Evolutionary conservation across 2,888 invertebrate species (phyloP).

Genomic region (Drosophila histrio): DNA sequence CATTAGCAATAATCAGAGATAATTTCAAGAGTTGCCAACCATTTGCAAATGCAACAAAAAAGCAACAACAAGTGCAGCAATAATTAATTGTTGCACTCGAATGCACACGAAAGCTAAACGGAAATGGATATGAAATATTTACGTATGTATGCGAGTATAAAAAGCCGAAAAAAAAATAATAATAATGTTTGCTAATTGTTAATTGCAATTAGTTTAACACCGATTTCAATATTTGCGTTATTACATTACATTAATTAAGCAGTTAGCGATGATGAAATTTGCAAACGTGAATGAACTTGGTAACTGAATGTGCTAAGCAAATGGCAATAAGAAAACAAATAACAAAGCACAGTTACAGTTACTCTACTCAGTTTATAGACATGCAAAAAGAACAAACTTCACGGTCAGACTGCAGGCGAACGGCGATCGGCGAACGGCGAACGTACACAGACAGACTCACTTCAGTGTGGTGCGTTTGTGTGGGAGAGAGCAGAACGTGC

Average conservation of each 20-base stretch:
- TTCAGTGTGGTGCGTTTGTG: constrained; percentile 30
- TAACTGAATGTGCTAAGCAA: constrained; percentile 35
- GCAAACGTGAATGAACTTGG: constrained; percentile 75
- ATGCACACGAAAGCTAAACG: constrained; percentile 60
- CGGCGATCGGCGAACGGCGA: background rate
- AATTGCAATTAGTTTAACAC: constrained; percentile 62
- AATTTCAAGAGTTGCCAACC: constrained; percentile 44
- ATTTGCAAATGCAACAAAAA: constrained; percentile 61
- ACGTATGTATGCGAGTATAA: constrained; percentile 23
- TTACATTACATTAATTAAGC: constrained; percentile 67
- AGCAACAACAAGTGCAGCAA: constrained; percentile 21
- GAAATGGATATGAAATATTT: constrained; percentile 55
- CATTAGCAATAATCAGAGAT: constrained; percentile 59
- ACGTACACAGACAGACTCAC: constrained; percentile 7
- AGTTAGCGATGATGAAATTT: constrained; percentile 45
- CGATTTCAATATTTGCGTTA: constrained; percentile 69
- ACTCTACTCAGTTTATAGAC: constrained; percentile 34
- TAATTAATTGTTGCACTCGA: constrained; percentile 75
- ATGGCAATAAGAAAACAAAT: constrained; percentile 26
- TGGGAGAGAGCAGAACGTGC: constrained; percentile 33
- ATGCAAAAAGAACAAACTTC: constrained; percentile 64
- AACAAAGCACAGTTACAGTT: constrained; percentile 44
- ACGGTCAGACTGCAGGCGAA: constrained; percentile 52
- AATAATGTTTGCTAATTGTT: constrained; percentile 41
- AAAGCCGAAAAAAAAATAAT: constrained; percentile 45